Percentiles rank a stretch among this genome's conserved stretches.
phyloP scores from a whole-genome alignment of 2,888 invertebrate genomes.

The Drosophila colorata region DNA sequence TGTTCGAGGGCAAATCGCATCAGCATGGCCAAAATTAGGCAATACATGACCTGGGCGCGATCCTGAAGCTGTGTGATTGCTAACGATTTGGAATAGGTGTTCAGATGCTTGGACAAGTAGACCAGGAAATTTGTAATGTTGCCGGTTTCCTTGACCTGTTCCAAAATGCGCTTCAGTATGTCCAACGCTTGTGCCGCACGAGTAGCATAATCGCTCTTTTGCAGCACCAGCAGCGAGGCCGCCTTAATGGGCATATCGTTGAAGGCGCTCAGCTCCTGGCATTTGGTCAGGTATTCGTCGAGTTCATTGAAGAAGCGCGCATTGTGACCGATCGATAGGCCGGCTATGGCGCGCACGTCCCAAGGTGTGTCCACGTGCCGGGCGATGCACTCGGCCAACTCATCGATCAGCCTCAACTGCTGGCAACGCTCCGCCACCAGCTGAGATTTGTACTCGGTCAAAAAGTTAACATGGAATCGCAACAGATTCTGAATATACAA shows the following conservation, averaged over 20 bases:
- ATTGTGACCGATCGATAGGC: slow-evolving; percentile 87
- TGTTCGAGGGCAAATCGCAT: slow-evolving; percentile 87
- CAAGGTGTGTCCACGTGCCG: slow-evolving; percentile 87
- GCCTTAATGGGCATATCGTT: slow-evolving; percentile 76
- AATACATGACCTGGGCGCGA: slow-evolving; percentile 58
- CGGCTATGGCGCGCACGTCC: slow-evolving; percentile 89
- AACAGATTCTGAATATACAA: slow-evolving; percentile 84
- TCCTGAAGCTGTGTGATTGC: slow-evolving; percentile 16
- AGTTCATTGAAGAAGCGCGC: slow-evolving; percentile 84
- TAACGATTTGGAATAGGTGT: slow-evolving; percentile 63
- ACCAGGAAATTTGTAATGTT: slow-evolving; percentile 78
- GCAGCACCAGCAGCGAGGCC: slow-evolving; percentile 79
- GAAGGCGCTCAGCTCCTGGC: slow-evolving; percentile 51
- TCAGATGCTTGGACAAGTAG: slow-evolving; percentile 73
- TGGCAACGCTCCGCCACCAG: slow-evolving; percentile 37
- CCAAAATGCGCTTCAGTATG: slow-evolving; percentile 65
- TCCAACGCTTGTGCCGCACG: slow-evolving; percentile 52
- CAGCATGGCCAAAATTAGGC: slow-evolving; percentile 77
- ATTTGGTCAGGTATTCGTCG: slow-evolving; percentile 57
- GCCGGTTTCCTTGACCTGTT: slow-evolving; percentile 59
- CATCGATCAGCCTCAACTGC: slow-evolving; percentile 44
- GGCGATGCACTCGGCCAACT: slow-evolving; percentile 82
- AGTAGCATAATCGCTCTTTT: slow-evolving; percentile 64
- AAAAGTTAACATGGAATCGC: slow-evolving; percentile 83
- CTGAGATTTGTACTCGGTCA: slow-evolving; percentile 85